A percentile compares a stretch with the other conserved stretches of the same genome.
These are phyloP conservation scores for Hirudinaria manillensis DNA, from an alignment of 2,888 invertebrate genomes.

Conservation along the genomic window DNA sequence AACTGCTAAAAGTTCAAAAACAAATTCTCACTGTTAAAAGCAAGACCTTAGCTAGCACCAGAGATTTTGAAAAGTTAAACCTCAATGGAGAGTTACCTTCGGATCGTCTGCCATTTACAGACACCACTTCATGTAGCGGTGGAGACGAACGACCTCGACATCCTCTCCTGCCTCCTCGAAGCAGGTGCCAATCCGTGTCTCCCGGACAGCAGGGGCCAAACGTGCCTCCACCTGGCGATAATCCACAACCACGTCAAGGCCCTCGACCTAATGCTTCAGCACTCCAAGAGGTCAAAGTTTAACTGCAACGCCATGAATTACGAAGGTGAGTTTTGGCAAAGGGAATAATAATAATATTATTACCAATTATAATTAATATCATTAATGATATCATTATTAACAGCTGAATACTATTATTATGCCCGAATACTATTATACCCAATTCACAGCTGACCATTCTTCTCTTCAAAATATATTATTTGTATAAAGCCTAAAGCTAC, in stretches of 20 bases:
- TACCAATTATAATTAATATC: too few relatives aligned
- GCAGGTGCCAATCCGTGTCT: slow-evolving; percentile 9
- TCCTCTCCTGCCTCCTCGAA: not conserved
- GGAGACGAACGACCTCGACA: not conserved
- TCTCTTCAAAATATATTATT: too few relatives aligned
- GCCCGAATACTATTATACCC: too few relatives aligned
- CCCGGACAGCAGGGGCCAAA: not conserved
- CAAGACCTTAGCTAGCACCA: not conserved
- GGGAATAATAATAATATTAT: too few relatives aligned
- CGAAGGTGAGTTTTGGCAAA: not conserved
- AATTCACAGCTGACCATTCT: too few relatives aligned
- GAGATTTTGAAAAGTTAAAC: not conserved
- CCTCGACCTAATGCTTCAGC: not conserved
- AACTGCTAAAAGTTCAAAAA: too few relatives aligned
- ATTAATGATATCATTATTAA: too few relatives aligned
- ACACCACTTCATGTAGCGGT: slow-evolving; percentile 16
- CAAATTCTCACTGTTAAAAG: too few relatives aligned
- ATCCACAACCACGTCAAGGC: not conserved
- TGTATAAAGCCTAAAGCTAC: too few relatives aligned
- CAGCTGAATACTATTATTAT: too few relatives aligned
- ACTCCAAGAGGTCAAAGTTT: not conserved
- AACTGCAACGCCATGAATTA: slow-evolving; percentile 13
- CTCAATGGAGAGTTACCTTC: not conserved
- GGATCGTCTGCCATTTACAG: not conserved
- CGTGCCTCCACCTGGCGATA: slow-evolving; percentile 2